Conservation (phyloP, 2,888 invertebrate genomes). For the Biston betularia region DNA sequence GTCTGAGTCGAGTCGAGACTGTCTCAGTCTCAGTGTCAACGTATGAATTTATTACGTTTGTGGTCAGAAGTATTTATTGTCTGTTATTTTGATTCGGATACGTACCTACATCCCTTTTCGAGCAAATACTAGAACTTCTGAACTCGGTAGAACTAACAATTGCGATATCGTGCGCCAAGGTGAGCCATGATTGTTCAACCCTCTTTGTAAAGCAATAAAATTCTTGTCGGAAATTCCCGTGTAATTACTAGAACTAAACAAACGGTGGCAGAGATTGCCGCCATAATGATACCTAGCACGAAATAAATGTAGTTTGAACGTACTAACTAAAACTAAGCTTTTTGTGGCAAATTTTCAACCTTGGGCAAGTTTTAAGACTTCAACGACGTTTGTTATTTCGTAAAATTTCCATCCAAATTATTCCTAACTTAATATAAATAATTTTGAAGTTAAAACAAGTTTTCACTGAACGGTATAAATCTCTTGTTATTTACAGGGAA, state of each 20-base stretch:
- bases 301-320: constrained; percentile 3
- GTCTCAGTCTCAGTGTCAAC: too few species aligned
- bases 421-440: not conserved
- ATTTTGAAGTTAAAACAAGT: not conserved
- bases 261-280: constrained; percentile 22
- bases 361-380: not conserved
- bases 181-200: constrained; percentile 29
- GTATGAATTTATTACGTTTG: too few species aligned
- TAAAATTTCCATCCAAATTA: not conserved
- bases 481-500: too few species aligned
- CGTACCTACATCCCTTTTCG: too few species aligned
- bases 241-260: constrained; percentile 36
- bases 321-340: constrained; percentile 8
- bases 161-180: constrained; percentile 23
- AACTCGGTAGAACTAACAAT: not conserved
- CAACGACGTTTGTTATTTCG: not conserved
- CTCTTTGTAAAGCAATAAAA: constrained; percentile 37
- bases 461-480: not conserved
- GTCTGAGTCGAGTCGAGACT: too few species aligned
- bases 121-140: constrained; percentile 1
- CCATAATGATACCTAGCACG: constrained; percentile 11
- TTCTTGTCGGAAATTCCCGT: constrained; percentile 35
- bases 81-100: not conserved
- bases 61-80: too few species aligned
- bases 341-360: constrained; percentile 1